Conservation (phyloP, 2,888 invertebrate genomes). For the Coecobrya sp. region DNA sequence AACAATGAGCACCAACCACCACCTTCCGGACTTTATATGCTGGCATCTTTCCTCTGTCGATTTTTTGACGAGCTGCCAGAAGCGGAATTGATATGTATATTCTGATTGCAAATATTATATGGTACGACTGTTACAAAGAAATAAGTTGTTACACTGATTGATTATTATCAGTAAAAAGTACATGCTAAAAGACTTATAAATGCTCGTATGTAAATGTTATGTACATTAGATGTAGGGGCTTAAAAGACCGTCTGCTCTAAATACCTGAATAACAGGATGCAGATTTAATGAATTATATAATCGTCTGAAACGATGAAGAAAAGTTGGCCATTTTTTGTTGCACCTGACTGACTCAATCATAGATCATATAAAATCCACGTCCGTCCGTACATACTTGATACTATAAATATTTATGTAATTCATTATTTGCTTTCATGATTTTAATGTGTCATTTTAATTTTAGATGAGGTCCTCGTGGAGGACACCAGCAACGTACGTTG, state of each 20-base stretch:
- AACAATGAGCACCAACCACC: neutral
- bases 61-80: constrained; percentile 53
- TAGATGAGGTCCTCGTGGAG: constrained; percentile 85
- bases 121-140: neutral
- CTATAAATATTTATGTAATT: too few species aligned
- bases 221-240: too few species aligned
- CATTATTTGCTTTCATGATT: neutral
- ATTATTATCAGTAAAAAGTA: too few species aligned
- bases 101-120: neutral
- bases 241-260: neutral
- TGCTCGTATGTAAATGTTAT: too few species aligned
- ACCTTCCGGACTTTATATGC: constrained; percentile 62
- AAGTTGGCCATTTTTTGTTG: neutral
- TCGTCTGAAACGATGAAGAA: neutral
- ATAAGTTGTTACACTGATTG: too few species aligned
- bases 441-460: constrained; percentile 64
- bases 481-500: constrained; percentile 83
- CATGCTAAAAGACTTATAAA: too few species aligned
- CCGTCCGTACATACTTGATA: too few species aligned
- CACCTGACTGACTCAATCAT: too few species aligned
- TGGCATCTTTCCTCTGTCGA: neutral
- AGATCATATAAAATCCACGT: too few species aligned
- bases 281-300: neutral
- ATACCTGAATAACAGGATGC: constrained; percentile 26
- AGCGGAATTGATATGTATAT: constrained; percentile 54